phyloP scores from a whole-genome alignment of 2,113 vertebrate species.

The Leptobrachium ailaonicum region DNA sequence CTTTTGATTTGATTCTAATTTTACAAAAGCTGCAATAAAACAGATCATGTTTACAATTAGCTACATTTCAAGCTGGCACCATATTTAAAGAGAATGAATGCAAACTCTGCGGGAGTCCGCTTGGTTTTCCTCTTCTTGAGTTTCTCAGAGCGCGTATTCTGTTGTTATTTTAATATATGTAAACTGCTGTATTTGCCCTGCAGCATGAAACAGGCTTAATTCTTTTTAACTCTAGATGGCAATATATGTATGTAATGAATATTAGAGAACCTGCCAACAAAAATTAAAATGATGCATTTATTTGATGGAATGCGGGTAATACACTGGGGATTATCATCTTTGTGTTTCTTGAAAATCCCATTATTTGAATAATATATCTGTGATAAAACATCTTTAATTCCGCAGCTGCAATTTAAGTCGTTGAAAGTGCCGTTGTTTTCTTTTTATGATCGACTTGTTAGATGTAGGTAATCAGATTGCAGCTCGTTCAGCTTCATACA shows the following conservation, averaged over 20 bases:
- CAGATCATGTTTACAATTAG: slow-evolving; percentile 7
- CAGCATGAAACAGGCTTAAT: background rate
- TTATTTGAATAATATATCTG: slow-evolving; percentile 3
- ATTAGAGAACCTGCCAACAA: background rate
- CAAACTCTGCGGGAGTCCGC: background rate
- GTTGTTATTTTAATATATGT: background rate
- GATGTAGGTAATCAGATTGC: slow-evolving; percentile 33
- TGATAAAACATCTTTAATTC: slow-evolving; percentile 36
- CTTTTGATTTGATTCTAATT: background rate
- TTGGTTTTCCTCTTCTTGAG: background rate
- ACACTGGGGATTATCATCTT: slow-evolving; percentile 11
- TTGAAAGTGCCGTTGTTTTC: slow-evolving; percentile 2
- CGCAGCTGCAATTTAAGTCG: slow-evolving; percentile 9
- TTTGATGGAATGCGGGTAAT: background rate
- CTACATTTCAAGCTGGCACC: background rate
- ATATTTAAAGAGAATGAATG: background rate
- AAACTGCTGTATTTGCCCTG: background rate
- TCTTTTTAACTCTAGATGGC: background rate
- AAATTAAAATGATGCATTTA: slow-evolving; percentile 6
- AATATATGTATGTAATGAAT: background rate
- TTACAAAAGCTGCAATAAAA: background rate
- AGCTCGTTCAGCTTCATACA: slow-evolving; percentile 22
- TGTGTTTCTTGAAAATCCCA: slow-evolving; percentile 2
- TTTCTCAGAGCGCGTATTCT: background rate
- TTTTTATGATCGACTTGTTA: slow-evolving; percentile 36